Evolutionary conservation across 2,797 vertebrate genomes (phyloP).

Genomic region (Caiman crocodilus): DNA sequence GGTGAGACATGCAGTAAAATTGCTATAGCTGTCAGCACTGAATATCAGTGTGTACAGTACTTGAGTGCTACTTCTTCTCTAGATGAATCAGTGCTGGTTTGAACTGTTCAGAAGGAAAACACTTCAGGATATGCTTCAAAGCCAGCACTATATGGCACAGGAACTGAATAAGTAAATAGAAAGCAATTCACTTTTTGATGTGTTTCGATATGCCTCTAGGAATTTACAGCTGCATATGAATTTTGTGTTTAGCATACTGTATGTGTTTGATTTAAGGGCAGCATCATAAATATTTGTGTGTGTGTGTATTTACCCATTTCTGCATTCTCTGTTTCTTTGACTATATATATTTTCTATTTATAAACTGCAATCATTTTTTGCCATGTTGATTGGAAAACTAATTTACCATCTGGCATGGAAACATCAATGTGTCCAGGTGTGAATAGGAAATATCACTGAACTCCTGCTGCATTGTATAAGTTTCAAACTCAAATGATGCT

Average conservation of each 20-base stretch:
- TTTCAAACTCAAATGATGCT: neutral
- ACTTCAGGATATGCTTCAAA: neutral
- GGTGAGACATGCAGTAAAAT: neutral
- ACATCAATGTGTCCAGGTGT: neutral
- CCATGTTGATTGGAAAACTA: constrained; percentile 23
- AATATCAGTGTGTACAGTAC: rapidly evolving
- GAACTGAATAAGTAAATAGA: constrained; percentile 35
- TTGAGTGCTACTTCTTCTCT: constrained; percentile 7
- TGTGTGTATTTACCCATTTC: neutral
- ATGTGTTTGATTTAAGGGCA: constrained; percentile 30
- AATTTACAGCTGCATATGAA: constrained; percentile 30
- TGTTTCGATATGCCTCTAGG: constrained; percentile 34
- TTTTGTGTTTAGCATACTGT: constrained; percentile 8
- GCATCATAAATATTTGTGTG: constrained; percentile 36
- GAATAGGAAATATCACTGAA: neutral
- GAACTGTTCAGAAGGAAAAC: constrained; percentile 18
- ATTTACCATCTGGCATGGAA: neutral
- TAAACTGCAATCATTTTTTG: neutral
- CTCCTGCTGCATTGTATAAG: neutral
- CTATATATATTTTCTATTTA: neutral
- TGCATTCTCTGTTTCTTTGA: constrained; percentile 11
- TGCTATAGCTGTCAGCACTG: neutral
- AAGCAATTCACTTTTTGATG: constrained; percentile 49
- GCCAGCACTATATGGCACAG: neutral
- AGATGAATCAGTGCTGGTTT: neutral